phyloP scores from a whole-genome alignment of 2,113 vertebrate genomes.

The Barnardius zonarius region DNA sequence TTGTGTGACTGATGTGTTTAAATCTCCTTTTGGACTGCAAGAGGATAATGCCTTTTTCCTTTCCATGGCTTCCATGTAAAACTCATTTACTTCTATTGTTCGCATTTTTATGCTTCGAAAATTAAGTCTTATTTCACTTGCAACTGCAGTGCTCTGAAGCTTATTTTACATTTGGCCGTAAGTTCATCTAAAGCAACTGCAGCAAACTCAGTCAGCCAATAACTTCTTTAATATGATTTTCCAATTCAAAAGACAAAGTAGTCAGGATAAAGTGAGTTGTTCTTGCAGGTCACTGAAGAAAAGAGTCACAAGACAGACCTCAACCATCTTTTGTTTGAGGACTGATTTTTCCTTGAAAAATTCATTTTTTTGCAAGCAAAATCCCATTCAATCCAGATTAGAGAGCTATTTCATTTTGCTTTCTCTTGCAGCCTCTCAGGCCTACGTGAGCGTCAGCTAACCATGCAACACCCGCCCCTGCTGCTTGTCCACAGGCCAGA shows the following conservation, averaged over 20 bases:
- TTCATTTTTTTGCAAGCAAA: not conserved
- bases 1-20: not conserved
- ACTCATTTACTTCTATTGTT: not conserved
- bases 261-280: not conserved
- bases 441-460: not conserved
- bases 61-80: not conserved
- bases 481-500: not conserved
- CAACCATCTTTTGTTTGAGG: not conserved
- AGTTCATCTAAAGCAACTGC: not conserved
- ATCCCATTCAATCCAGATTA: not conserved
- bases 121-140: not conserved
- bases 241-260: not conserved
- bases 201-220: not conserved
- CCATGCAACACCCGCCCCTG: not conserved
- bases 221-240: not conserved
- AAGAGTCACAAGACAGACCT: not conserved
- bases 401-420: not conserved
- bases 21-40: not conserved
- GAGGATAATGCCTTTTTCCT: not conserved
- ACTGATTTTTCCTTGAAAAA: not conserved
- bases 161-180: conserved; percentile 7
- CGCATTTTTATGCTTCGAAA: not conserved
- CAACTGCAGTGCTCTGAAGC: not conserved
- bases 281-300: not conserved
- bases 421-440: not conserved